Base-by-base conservation (phyloP, 1,140 invertebrate genomes). In the Apocrypta bakeri region DNA sequence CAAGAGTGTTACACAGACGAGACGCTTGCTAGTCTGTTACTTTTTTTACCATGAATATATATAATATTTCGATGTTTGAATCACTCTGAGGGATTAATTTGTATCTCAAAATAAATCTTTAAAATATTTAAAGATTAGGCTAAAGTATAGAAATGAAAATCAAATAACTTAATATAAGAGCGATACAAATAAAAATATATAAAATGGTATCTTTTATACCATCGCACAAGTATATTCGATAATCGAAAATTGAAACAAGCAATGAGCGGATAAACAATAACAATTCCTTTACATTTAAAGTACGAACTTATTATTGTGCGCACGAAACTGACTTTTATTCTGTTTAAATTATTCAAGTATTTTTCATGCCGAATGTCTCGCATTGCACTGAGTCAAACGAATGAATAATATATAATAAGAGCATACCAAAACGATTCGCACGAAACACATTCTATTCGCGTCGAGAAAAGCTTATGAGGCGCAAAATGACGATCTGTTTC, bases 21-120 rank as follows among this genome's bases (percentile, higher is more conserved):
- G 56, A 63, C 56, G 4, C 29, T 27, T n/a, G 21, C 61, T 9
- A 25, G 17, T 33, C 31, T 21, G 56, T n/a, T 64, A n/a, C n/a
- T 76, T 75, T 17, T 75, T 61, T 31, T 1, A n/a, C 24, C 9
- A 9, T 31, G 56, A n/a, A 11, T 25, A 27, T 0, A 14, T 25
- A 7, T 7, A 6, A 21, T 42, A 78, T 64, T 76, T 64, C 63
- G 61, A 78, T 42, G 21, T 25, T 14, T 42, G 63, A 42, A 78
- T 68, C 31, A 27, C 14, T 68, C 48, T 37, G 25, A 64, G 3
- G 63, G 61, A 14, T 25, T n/a, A 1, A n/a, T n/a, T n/a, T n/a
- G n/a, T n/a, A n/a, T n/a, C n/a, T n/a, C n/a, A n/a, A n/a, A n/a
- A n/a, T n/a, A n/a, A n/a, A n/a, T n/a, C n/a, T n/a, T n/a, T n/a